Conservation (phyloP, 2,797 vertebrate genomes). For the Lateolabrax maculatus region DNA sequence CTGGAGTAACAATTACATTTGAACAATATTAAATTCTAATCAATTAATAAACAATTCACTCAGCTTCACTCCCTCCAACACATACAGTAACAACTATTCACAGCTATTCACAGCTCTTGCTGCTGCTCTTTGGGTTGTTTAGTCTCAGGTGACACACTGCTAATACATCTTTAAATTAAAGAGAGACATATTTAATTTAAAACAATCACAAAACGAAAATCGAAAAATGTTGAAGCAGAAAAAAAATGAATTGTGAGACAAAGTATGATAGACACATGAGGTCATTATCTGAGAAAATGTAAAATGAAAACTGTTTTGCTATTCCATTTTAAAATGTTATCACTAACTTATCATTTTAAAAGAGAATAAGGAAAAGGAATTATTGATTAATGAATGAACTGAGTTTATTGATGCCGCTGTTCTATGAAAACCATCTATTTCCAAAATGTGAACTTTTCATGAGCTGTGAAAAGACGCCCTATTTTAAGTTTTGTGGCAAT, state of each 20-base stretch:
- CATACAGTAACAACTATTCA: background rate
- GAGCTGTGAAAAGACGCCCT: too few relatives aligned
- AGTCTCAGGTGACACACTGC: background rate
- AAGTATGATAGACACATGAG: background rate
- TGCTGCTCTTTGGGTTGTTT: background rate
- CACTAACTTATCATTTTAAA: too few relatives aligned
- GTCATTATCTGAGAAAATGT: too few relatives aligned
- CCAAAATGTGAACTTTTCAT: too few relatives aligned
- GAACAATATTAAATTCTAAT: background rate
- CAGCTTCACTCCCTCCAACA: background rate
- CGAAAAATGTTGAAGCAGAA: background rate
- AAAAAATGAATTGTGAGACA: background rate
- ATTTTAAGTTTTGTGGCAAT: background rate
- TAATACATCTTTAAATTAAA: background rate
- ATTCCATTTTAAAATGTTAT: background rate
- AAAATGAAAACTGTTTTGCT: background rate
- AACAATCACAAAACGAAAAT: background rate
- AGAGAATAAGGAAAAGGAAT: too few relatives aligned
- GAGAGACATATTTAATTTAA: background rate
- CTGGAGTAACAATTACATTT: background rate
- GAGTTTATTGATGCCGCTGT: too few relatives aligned
- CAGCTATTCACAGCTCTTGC: background rate
- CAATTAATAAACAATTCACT: background rate
- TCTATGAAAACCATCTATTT: background rate
- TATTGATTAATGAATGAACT: too few relatives aligned